Percentiles rank a stretch among this genome's conserved stretches.
Conservation (phyloP, 2,113 vertebrate genomes). For the Notothenia rossii region DNA sequence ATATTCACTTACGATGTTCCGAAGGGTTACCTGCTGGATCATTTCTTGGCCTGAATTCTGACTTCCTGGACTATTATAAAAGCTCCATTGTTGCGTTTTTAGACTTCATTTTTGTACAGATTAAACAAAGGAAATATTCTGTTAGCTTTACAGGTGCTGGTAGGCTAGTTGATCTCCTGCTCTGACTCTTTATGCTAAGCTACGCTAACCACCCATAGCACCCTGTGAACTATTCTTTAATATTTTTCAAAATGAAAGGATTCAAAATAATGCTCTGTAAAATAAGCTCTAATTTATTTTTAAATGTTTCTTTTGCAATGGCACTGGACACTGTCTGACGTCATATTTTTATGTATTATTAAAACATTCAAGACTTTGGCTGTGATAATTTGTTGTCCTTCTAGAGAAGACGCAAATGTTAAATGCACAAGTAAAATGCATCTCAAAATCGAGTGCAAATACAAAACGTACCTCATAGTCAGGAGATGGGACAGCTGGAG, state of each 20-base stretch:
- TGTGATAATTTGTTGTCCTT: neutral
- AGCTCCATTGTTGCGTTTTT: neutral
- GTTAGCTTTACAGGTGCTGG: neutral
- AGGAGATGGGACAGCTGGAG: constrained; percentile 15
- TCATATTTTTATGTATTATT: too few relatives aligned
- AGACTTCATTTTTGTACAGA: too few relatives aligned
- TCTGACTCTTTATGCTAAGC: neutral
- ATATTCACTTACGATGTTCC: neutral
- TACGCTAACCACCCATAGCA: neutral
- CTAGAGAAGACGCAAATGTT: too few relatives aligned
- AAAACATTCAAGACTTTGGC: neutral
- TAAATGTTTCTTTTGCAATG: too few relatives aligned
- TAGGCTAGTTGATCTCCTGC: neutral
- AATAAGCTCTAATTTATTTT: too few relatives aligned
- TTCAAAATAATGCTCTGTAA: too few relatives aligned
- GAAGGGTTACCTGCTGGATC: neutral
- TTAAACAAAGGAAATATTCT: neutral
- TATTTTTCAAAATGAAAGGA: too few relatives aligned
- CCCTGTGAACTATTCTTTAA: too few relatives aligned
- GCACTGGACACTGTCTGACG: too few relatives aligned
- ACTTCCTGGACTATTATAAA: neutral
- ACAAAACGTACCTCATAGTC: constrained; percentile 75
- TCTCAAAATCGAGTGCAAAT: neutral
- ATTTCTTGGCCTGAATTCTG: neutral
- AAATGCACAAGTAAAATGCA: neutral